Base-by-base conservation (phyloP, 2,113 vertebrate species). In the Raphicerus campestris region DNA sequence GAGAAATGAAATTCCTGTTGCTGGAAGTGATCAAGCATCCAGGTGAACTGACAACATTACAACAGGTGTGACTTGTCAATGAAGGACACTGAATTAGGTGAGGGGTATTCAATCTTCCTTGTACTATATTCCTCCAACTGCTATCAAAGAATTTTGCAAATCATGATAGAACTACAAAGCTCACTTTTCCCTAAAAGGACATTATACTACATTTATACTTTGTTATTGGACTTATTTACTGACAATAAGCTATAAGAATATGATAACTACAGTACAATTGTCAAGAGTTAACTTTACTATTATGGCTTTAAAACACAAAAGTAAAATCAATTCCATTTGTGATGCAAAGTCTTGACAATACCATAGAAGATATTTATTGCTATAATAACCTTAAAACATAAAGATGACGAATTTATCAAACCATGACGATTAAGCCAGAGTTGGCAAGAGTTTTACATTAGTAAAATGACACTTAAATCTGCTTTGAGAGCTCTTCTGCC, bases 231-330 rank as follows among this genome's bases (percentile, higher is more conserved):
- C 51, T 90, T 88, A 94, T n/a, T 70, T 75, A 75, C 7, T 78
- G 28, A 87, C 28, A 90, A 35, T 83, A 95, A 55, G 11, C 81
- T 90, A 80, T 70, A 93, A 92, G 70, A n/a, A 81, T 58, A 66
- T 73, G 3, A 94, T 80, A 80, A n/a, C 83, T 84, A 84, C 17
- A 81, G 28, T 22, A 93, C 19, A 92, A 94, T 6, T 49, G 47
- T 81, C 49, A 24, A 63, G 61, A 47, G 49, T 80, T 85, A 55
- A 87, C 87, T 92, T 93, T 49, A 84, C 32, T 77, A 13, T 73
- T 91, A 82, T 47, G 56, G 20, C 30, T 93, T 92, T 89, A 94
- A 95, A 93, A 80, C 45, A 75, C 32, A 89, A 49, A 97, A 85
- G 75, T 56, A 66, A 89, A 87, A 97, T 58, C 32, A 83, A 93